Percentiles rank a stretch among this genome's conserved stretches.
Evolutionary conservation across 2,888 invertebrate genomes (phyloP).

Genomic region (Megastigmus dorsalis): DNA sequence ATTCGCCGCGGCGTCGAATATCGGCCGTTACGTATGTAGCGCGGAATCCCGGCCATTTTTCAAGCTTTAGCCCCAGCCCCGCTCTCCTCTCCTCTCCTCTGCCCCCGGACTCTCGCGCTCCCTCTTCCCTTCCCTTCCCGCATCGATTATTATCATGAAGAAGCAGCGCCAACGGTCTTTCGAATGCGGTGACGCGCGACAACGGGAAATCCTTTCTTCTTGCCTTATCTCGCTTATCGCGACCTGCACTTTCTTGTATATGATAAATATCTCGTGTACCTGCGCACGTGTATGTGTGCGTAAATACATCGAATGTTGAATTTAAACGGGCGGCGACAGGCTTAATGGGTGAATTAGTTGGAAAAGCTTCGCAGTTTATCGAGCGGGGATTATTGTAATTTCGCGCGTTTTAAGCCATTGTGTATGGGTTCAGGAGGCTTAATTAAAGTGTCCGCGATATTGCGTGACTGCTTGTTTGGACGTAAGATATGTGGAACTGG

Average conservation of each 20-base stretch:
- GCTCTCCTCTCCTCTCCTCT: background rate
- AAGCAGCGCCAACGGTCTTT: slow-evolving; percentile 15
- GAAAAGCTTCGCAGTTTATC: no score
- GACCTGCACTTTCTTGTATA: background rate
- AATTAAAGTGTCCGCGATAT: slow-evolving; percentile 4
- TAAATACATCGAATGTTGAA: no score
- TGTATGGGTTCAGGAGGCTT: background rate
- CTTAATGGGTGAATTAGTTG: no score
- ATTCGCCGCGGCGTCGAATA: slow-evolving; percentile 14
- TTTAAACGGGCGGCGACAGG: no score
- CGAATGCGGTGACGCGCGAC: slow-evolving; percentile 20
- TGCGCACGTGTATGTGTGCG: background rate
- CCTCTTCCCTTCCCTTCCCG: background rate
- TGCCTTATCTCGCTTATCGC: background rate
- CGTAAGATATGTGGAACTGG: background rate
- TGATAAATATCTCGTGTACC: background rate
- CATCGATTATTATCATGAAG: slow-evolving; percentile 39
- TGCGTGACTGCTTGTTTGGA: background rate
- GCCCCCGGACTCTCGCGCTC: no score
- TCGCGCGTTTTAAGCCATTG: background rate
- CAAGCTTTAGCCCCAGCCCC: slow-evolving; percentile 29
- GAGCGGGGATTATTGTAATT: slow-evolving; percentile 16
- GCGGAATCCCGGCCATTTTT: slow-evolving; percentile 39
- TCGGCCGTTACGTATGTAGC: slow-evolving; percentile 14
- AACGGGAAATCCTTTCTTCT: background rate